Percentiles rank a stretch among this genome's conserved stretches.
These are phyloP conservation scores for Mastomys natalensis DNA, from an alignment of 2,113 vertebrate species.

Conservation along the genomic window DNA sequence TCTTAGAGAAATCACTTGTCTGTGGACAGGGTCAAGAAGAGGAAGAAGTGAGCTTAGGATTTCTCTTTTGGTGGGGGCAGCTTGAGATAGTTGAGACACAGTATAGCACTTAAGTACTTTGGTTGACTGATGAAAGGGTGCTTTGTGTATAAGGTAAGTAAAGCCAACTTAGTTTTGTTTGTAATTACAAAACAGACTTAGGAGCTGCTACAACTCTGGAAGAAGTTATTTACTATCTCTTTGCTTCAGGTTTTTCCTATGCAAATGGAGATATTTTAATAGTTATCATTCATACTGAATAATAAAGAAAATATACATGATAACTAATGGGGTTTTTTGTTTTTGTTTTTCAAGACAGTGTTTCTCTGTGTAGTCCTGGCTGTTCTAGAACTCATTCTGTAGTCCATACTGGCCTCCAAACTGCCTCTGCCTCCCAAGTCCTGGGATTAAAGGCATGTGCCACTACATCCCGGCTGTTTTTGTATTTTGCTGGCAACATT, in stretches of 20 bases:
- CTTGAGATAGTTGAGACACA: not conserved
- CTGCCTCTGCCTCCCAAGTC: not conserved
- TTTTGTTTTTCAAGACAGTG: not conserved
- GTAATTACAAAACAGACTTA: not conserved
- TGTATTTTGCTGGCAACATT: constrained; percentile 8
- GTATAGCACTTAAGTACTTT: not conserved
- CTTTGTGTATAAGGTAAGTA: not conserved
- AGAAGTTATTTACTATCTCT: not conserved
- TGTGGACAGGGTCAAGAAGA: not conserved
- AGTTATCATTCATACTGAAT: not conserved
- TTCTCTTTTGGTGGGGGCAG: not conserved
- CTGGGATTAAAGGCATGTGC: not conserved
- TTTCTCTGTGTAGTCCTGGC: not conserved
- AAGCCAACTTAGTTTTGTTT: not conserved
- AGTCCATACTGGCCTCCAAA: not conserved
- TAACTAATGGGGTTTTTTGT: not conserved
- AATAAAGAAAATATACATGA: constrained; percentile 19
- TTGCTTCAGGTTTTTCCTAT: not conserved
- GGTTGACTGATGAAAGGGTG: not conserved
- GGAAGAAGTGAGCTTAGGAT: not conserved
- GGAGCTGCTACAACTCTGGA: not conserved
- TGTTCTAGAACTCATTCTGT: not conserved
- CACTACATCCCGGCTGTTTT: not conserved
- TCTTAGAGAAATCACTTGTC: not conserved
- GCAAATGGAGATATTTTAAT: not conserved